These are phyloP conservation scores for Oryzias javanicus DNA, from an alignment of 2,113 vertebrate genomes.

Conservation along the genomic window DNA sequence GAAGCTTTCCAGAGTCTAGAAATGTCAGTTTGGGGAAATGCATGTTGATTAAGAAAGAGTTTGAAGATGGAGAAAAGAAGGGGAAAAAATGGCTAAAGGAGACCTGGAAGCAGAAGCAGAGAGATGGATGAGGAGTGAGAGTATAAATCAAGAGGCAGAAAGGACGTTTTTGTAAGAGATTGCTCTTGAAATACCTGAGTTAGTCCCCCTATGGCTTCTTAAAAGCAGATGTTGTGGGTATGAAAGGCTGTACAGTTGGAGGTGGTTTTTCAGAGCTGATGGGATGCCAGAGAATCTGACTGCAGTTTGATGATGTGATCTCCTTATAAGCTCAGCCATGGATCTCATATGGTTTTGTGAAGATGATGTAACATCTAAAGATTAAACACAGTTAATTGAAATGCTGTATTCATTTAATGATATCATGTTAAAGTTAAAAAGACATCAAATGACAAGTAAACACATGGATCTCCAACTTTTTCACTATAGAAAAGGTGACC, in stretches of 20 bases:
- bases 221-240: slow-evolving; percentile 32
- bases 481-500: slow-evolving; percentile 81
- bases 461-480: slow-evolving; percentile 29
- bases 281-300: slow-evolving; percentile 44
- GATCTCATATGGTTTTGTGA: slow-evolving; percentile 18
- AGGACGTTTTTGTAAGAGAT: slow-evolving; percentile 28
- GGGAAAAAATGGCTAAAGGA: slow-evolving; percentile 20
- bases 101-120: slow-evolving; percentile 1
- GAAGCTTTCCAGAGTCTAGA: slow-evolving; percentile 28
- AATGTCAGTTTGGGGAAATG: slow-evolving; percentile 43
- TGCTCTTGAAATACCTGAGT: slow-evolving; percentile 38
- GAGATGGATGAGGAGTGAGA: slow-evolving; percentile 47
- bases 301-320: slow-evolving; percentile 35
- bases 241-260: slow-evolving; percentile 27
- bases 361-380: background rate
- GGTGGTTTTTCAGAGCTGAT: slow-evolving; percentile 41
- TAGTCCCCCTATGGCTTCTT: slow-evolving; percentile 31
- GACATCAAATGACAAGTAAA: background rate
- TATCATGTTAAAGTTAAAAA: slow-evolving; percentile 22
- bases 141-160: slow-evolving; percentile 30
- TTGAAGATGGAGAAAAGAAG: slow-evolving; percentile 2
- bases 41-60: slow-evolving; percentile 9
- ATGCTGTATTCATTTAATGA: too few relatives aligned
- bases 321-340: slow-evolving; percentile 14
- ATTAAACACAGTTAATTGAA: too few relatives aligned